Percentiles rank a stretch among this genome's conserved stretches.
phyloP scores from a whole-genome alignment of 2,113 vertebrate species.

The Hemiprocne comata region DNA sequence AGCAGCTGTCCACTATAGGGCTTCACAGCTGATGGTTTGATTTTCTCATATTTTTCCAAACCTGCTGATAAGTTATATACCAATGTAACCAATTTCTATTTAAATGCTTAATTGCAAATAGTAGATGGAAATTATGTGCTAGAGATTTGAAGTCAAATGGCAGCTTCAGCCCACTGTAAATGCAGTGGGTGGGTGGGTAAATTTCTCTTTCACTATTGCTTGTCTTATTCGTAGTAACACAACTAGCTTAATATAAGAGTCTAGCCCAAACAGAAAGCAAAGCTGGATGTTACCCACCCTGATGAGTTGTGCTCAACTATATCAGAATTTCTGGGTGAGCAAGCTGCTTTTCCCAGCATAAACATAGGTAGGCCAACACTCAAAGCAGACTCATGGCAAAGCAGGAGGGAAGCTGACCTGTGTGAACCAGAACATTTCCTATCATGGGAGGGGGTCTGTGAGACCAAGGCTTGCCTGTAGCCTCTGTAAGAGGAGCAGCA shows the following conservation, averaged over 20 bases:
- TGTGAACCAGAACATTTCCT: not conserved
- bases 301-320: not conserved
- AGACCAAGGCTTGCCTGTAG: not conserved
- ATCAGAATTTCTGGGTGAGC: not conserved
- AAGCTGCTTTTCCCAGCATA: not conserved
- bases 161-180: not conserved
- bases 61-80: not conserved
- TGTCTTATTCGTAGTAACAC: not conserved
- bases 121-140: not conserved
- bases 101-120: not conserved
- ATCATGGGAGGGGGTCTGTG: not conserved
- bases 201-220: not conserved
- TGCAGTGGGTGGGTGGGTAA: not conserved
- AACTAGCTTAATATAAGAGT: not conserved
- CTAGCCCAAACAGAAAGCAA: not conserved
- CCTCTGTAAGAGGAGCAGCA: not conserved
- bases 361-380: not conserved
- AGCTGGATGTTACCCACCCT: not conserved
- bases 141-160: not conserved
- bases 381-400: not conserved
- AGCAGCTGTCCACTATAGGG: not conserved
- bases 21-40: not conserved
- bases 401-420: not conserved
- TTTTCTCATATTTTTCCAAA: not conserved
- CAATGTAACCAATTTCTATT: not conserved